phyloP scores from a whole-genome alignment of 2,113 vertebrate genomes.

The Silurus meridionalis region DNA sequence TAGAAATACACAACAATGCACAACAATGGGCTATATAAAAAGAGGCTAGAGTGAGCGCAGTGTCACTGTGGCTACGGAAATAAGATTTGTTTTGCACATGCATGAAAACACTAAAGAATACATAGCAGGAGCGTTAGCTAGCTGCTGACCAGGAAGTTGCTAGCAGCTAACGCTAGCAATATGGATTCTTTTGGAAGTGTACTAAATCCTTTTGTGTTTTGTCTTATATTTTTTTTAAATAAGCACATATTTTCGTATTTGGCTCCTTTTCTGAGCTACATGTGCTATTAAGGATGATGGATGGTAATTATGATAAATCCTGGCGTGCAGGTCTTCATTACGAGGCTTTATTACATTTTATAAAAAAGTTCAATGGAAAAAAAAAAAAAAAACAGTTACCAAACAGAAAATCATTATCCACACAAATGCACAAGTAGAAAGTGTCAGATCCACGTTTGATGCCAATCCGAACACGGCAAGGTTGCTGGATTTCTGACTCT shows the following conservation, averaged over 20 bases:
- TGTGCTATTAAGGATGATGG: not conserved
- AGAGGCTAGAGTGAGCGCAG: too few species aligned
- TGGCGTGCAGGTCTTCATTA: not conserved
- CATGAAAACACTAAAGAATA: too few species aligned
- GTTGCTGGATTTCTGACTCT: not conserved
- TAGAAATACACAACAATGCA: too few species aligned
- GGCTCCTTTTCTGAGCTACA: not conserved
- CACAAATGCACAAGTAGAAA: not conserved
- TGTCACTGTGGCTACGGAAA: too few species aligned
- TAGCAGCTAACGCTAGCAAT: too few species aligned
- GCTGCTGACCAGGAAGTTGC: too few species aligned
- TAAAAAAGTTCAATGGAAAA: not conserved
- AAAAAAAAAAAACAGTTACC: not conserved
- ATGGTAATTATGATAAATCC: not conserved
- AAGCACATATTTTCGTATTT: not conserved
- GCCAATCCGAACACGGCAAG: not conserved
- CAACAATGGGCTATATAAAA: too few species aligned
- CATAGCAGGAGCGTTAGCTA: too few species aligned
- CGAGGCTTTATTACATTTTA: not conserved
- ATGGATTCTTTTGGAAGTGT: not conserved
- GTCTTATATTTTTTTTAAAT: too few species aligned
- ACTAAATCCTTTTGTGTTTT: not conserved
- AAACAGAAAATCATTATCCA: not conserved
- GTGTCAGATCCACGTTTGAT: not conserved
- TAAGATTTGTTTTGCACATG: too few species aligned